Conservation (phyloP, 1,140 invertebrate species). For the Psilanteris sp. region DNA sequence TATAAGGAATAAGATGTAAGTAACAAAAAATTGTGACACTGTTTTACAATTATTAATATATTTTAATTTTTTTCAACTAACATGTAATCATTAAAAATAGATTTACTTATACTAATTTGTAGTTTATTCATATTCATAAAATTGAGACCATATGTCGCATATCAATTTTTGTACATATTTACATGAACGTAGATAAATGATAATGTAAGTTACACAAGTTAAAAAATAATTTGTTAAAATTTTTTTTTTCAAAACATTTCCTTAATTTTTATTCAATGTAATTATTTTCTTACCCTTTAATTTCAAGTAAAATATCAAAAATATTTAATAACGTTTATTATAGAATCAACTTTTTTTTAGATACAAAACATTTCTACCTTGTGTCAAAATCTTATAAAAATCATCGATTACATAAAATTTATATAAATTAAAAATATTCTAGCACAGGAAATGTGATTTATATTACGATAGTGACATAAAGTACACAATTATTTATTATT, state of each 20-base stretch:
- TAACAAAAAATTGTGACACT: slow-evolving; percentile 13
- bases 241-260: no score
- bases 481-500: not conserved
- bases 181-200: slow-evolving; percentile 29
- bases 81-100: slow-evolving; percentile 39
- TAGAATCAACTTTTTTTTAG: no score
- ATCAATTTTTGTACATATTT: slow-evolving; percentile 55
- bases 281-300: no score
- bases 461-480: slow-evolving; percentile 2
- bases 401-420: no score
- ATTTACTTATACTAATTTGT: slow-evolving; percentile 40
- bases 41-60: slow-evolving; percentile 31
- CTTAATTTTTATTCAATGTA: no score
- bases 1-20: slow-evolving; percentile 6
- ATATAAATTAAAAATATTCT: slow-evolving; percentile 1
- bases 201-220: slow-evolving; percentile 28
- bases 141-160: slow-evolving; percentile 33
- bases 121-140: slow-evolving; percentile 35
- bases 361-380: no score
- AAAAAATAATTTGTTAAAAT: no score
- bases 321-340: no score
- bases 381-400: no score
- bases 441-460: no score
- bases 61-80: slow-evolving; percentile 24
- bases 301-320: no score